phyloP scores from a whole-genome alignment of 2,797 vertebrate species.

The Schizopygopsis malacanthus region DNA sequence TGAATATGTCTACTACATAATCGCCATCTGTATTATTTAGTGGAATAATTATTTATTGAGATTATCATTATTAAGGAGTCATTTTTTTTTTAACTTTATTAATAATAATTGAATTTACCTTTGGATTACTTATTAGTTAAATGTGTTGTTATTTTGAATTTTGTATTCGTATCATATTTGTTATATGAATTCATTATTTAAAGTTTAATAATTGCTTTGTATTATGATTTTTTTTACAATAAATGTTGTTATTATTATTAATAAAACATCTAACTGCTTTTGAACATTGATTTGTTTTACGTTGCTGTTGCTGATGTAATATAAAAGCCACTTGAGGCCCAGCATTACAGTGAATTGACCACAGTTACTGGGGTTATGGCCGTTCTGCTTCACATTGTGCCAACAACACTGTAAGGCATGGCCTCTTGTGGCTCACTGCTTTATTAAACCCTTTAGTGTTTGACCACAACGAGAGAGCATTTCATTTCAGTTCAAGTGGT shows the following conservation, averaged over 20 bases:
- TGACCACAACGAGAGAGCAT: neutral
- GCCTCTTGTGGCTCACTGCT: neutral
- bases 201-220: too few species aligned
- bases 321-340: neutral
- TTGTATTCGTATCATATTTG: too few species aligned
- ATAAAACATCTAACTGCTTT: neutral
- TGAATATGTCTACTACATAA: too few species aligned
- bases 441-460: slow-evolving; percentile 12
- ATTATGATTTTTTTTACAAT: too few species aligned
- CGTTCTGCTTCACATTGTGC: neutral
- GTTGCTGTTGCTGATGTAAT: neutral
- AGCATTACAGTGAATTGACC: neutral
- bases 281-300: neutral
- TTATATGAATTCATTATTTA: too few species aligned
- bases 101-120: too few species aligned
- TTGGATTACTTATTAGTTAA: too few species aligned
- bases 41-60: neutral
- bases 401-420: neutral
- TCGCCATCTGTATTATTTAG: neutral
- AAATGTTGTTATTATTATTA: too few species aligned
- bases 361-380: neutral
- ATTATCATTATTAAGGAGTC: neutral
- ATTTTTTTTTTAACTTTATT: too few species aligned
- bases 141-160: too few species aligned
- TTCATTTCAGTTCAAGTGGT: neutral